phyloP scores from a whole-genome alignment of 1,140 invertebrate species.

The Lepidurus couesii region DNA sequence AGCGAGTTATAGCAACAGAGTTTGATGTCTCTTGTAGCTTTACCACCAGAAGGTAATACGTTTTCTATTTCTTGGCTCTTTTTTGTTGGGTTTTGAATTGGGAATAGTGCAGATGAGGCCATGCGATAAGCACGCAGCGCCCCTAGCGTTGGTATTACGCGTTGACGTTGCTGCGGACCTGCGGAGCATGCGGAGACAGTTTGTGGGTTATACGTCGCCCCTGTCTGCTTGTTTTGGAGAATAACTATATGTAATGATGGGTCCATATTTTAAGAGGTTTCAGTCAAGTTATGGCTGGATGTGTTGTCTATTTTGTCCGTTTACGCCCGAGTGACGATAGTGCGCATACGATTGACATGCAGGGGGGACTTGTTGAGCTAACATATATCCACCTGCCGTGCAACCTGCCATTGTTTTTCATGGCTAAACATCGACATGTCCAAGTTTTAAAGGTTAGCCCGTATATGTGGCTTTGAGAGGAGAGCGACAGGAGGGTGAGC shows the following conservation, averaged over 20 bases:
- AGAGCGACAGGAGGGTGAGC: background rate
- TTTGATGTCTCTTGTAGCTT: background rate
- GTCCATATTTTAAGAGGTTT: no score
- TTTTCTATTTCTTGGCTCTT: background rate
- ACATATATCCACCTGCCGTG: slow-evolving; percentile 13
- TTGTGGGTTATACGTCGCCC: no score
- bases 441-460: background rate
- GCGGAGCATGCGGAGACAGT: no score
- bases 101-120: slow-evolving; percentile 3
- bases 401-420: slow-evolving; percentile 19
- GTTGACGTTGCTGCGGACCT: no score
- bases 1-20: background rate
- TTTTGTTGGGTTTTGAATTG: background rate
- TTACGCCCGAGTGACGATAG: slow-evolving; percentile 17
- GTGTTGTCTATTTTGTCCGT: background rate
- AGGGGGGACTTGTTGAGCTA: background rate
- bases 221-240: no score
- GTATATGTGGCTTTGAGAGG: background rate
- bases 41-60: background rate
- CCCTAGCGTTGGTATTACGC: background rate
- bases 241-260: no score
- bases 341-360: background rate
- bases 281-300: no score
- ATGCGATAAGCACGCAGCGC: background rate
- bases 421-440: slow-evolving; percentile 9